Base-by-base conservation (phyloP, 37 sponge, comb jelly and placozoan genomes). In the Cladorhizidae sp. region DNA sequence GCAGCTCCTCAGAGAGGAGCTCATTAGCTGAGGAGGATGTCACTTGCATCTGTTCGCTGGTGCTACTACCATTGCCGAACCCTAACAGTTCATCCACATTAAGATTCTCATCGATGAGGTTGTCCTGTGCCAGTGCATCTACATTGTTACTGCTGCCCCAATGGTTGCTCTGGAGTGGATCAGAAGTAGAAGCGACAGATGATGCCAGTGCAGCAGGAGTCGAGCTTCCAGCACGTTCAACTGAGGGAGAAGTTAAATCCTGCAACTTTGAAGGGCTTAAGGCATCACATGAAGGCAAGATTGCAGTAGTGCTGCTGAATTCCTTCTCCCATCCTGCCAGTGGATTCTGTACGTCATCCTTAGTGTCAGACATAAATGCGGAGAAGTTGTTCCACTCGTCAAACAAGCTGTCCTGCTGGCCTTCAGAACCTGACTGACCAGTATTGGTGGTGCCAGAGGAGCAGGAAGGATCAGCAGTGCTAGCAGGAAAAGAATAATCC, bases 311-410 rank as follows among this genome's bases (percentile, higher is more conserved):
- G 61, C 49, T 5, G 5, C 40, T 17, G 23, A 90, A 71, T 65
- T 90, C 90, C 45, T 80, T 76, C 70, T 90, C 86, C 90, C 90
- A 90, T 33, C 62, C 77, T 0, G 80, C 49, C 40, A 54, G 56
- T 6, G 72, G 36, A 59, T 35, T 80, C 22, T 62, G 29, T 3
- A 32, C 25, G 23, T 39, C 23, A 11, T 41, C 35, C 22, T 29
- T 42, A 6, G 54, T 32, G 22, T 76, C 22, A 1, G 64, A 28
- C 68, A 85, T 85, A 28, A 90, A 90, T 9, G 82, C 39, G 12
- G 90, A 90, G 31, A 90, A 76, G 22, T 65, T 70, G 36, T 71
- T 64, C 90, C 90, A 90, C 28, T 83, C 67, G 51, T 83, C 79
- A 28, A 56, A 36, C 20, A 81, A 40, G 22, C 38, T 21, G 31